Conservation (phyloP, 1,140 invertebrate species). For the Saxidomus purpurata region DNA sequence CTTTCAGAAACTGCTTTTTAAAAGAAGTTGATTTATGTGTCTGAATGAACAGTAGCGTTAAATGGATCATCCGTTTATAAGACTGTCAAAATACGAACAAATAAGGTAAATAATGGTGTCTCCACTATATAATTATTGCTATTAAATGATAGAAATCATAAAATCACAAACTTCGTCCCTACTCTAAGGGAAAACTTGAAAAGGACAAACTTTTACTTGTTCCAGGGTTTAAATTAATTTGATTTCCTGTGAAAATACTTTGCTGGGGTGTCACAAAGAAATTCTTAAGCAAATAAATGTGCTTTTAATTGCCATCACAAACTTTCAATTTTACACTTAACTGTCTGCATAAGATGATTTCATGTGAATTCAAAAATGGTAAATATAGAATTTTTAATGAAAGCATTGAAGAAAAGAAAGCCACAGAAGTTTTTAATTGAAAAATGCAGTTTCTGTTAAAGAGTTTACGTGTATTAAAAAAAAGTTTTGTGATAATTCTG, state of each 20-base stretch:
- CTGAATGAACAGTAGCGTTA: neutral
- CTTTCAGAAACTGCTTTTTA: slow-evolving; percentile 13
- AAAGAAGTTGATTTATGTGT: slow-evolving; percentile 16
- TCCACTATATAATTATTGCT: slow-evolving; percentile 20
- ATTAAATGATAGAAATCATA: slow-evolving; percentile 37
- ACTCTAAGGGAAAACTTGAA: neutral
- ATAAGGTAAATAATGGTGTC: slow-evolving; percentile 24
- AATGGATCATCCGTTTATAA: slow-evolving; percentile 29
- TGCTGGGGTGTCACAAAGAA: neutral
- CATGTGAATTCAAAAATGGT: neutral
- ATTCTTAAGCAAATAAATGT: slow-evolving; percentile 26
- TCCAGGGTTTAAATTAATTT: slow-evolving; percentile 15
- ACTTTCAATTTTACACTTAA: slow-evolving; percentile 23
- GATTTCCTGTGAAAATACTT: slow-evolving; percentile 16
- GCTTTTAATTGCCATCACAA: slow-evolving; percentile 17
- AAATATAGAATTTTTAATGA: too few species aligned
- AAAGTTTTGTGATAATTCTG: too few species aligned
- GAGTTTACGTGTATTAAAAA: too few species aligned
- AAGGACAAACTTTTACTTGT: slow-evolving; percentile 40
- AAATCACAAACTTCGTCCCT: slow-evolving; percentile 25
- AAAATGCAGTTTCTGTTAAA: too few species aligned
- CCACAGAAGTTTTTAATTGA: too few species aligned
- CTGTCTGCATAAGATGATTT: neutral
- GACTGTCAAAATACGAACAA: slow-evolving; percentile 25
- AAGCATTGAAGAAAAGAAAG: too few species aligned